A percentile compares a stretch with the other conserved stretches of the same genome.
Conservation (phyloP, 2,113 vertebrate species). For the Trochalopteron elliotii region DNA sequence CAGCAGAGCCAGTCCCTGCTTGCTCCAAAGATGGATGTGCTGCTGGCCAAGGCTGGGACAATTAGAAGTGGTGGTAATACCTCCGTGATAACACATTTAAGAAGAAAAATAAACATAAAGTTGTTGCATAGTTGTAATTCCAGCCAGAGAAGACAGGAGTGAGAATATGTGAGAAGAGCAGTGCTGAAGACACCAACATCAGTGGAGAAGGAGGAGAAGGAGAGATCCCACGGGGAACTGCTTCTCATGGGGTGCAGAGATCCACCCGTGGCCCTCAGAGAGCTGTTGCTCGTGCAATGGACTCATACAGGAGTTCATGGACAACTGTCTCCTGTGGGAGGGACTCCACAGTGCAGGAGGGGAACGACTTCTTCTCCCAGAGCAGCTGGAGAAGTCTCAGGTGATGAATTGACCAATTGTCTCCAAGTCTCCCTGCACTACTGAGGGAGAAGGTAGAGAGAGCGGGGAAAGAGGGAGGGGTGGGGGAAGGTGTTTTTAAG, state of each 20-base stretch:
- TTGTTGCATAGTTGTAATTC: neutral
- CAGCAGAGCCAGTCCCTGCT: neutral
- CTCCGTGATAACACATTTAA: accelerated
- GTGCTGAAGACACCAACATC: no score
- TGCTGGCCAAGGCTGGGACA: neutral
- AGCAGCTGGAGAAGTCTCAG: neutral
- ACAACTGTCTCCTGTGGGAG: accelerated
- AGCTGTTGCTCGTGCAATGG: accelerated
- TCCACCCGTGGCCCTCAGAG: accelerated
- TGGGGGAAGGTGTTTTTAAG: neutral
- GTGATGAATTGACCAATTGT: neutral
- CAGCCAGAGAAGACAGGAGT: neutral
- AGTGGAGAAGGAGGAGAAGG: neutral
- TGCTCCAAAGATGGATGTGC: neutral
- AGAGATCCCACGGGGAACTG: neutral
- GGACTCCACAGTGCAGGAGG: neutral
- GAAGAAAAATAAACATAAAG: neutral
- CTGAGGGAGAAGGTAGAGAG: neutral
- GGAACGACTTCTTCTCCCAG: accelerated
- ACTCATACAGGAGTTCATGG: neutral
- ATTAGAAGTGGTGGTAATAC: neutral
- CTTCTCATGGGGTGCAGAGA: neutral
- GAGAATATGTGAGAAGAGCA: neutral
- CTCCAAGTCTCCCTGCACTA: neutral
- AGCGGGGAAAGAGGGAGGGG: neutral